A percentile compares a stretch with the other conserved stretches of the same genome.
phyloP scores from a whole-genome alignment of 2,113 vertebrate genomes.

The Noturus placidus region DNA sequence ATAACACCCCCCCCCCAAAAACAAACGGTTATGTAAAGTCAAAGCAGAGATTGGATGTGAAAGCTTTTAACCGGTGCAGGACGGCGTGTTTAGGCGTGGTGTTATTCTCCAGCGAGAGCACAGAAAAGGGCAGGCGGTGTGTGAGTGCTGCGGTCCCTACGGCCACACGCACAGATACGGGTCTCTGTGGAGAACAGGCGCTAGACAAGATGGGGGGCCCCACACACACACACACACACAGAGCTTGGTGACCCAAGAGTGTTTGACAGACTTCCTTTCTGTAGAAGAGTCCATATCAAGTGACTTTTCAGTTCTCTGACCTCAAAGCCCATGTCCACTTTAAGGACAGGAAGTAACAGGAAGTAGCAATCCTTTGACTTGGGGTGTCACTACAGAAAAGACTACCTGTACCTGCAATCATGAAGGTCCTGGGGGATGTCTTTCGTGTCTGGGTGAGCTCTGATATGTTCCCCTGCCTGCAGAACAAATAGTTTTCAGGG shows the following conservation, averaged over 20 bases:
- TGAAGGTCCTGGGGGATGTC: neutral
- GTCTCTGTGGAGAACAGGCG: conserved; percentile 28
- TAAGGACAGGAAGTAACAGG: neutral
- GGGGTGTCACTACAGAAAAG: neutral
- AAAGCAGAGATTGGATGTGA: neutral
- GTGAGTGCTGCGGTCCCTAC: conserved; percentile 13
- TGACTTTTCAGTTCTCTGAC: neutral
- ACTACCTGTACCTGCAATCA: neutral
- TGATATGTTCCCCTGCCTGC: neutral
- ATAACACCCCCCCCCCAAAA: neutral
- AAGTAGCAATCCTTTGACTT: neutral
- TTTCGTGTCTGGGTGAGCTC: neutral
- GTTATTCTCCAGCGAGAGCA: conserved; percentile 18
- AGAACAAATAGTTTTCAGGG: neutral
- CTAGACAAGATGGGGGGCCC: conserved; percentile 2
- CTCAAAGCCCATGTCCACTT: neutral
- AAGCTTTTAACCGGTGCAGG: conserved; percentile 4
- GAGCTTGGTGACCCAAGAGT: neutral
- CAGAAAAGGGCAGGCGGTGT: conserved; percentile 6
- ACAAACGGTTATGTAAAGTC: neutral
- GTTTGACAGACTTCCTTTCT: neutral
- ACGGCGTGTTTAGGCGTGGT: neutral
- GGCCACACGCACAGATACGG: neutral
- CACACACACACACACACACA: conserved; percentile 23
- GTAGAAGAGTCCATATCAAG: neutral